Percentiles rank a stretch among this genome's conserved stretches.
Conservation (phyloP, 2,113 vertebrate genomes). For the Plecturocebus donacophilus region DNA sequence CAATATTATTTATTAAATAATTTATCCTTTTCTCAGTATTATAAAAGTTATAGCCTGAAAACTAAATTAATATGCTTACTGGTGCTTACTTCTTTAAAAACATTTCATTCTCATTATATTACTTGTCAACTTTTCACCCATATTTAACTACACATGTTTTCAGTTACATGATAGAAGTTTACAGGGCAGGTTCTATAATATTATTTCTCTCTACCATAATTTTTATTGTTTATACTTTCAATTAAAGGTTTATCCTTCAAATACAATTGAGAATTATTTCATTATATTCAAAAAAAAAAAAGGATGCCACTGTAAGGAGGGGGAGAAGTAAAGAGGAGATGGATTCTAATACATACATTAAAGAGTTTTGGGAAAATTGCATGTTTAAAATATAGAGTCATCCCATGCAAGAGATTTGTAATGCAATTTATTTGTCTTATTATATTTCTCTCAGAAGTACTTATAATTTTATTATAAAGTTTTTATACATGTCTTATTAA, state of each 20-base stretch:
- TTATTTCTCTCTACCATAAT: background rate
- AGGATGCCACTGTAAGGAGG: background rate
- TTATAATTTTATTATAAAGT: background rate
- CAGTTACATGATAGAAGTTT: background rate
- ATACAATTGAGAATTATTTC: background rate
- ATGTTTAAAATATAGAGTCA: background rate
- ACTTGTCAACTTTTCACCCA: background rate
- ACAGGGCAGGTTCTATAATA: background rate
- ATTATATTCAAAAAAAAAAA: background rate
- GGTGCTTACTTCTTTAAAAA: background rate
- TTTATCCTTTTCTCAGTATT: background rate
- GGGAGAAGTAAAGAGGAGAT: accelerated
- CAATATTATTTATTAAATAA: background rate
- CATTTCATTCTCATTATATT: background rate
- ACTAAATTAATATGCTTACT: background rate
- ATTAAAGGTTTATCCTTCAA: background rate
- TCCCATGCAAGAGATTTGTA: background rate
- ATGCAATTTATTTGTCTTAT: background rate
- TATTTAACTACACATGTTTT: background rate
- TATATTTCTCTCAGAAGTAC: background rate
- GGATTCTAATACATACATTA: background rate
- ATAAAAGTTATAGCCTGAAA: background rate
- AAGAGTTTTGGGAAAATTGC: background rate
- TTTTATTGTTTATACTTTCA: slow-evolving; percentile 9
- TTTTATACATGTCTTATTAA: background rate